Conservation (phyloP, 2,113 vertebrate genomes). For the Serilophus lunatus region DNA sequence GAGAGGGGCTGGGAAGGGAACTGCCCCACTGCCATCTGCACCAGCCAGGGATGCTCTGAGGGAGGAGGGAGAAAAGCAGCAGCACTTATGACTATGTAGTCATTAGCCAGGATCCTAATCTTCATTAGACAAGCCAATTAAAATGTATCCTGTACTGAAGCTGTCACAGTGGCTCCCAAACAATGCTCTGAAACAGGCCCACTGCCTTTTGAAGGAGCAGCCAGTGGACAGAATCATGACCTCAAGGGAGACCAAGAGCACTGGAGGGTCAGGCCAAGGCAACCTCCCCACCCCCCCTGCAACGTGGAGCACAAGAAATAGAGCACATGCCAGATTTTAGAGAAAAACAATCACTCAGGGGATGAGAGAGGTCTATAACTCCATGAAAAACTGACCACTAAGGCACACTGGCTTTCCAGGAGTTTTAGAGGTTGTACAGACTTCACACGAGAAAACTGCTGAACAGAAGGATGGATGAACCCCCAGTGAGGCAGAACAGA, state of each 20-base stretch:
- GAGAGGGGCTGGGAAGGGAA: slow-evolving; percentile 18
- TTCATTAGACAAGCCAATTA: slow-evolving; percentile 22
- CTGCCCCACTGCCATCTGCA: slow-evolving; percentile 52
- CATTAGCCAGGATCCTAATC: slow-evolving; percentile 36
- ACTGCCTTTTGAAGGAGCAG: neutral
- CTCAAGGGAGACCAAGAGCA: neutral
- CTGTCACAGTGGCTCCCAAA: slow-evolving; percentile 3
- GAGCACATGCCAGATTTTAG: neutral
- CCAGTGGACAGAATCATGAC: neutral
- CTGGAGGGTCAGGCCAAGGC: no score
- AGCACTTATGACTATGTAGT: slow-evolving; percentile 50
- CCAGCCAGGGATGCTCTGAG: slow-evolving; percentile 36
- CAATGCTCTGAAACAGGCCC: neutral
- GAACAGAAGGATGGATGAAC: neutral
- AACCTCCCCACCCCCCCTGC: neutral
- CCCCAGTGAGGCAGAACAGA: neutral
- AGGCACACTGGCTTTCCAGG: neutral
- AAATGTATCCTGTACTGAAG: slow-evolving; percentile 23
- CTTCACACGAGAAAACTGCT: neutral
- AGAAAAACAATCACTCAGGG: neutral
- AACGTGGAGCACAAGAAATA: neutral
- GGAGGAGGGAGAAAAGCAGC: slow-evolving; percentile 7
- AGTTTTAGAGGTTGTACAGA: neutral
- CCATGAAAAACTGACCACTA: neutral
- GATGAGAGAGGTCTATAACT: neutral